Evolutionary conservation across 2,888 invertebrate genomes (phyloP).

Genomic region (Limnephilus auricula): DNA sequence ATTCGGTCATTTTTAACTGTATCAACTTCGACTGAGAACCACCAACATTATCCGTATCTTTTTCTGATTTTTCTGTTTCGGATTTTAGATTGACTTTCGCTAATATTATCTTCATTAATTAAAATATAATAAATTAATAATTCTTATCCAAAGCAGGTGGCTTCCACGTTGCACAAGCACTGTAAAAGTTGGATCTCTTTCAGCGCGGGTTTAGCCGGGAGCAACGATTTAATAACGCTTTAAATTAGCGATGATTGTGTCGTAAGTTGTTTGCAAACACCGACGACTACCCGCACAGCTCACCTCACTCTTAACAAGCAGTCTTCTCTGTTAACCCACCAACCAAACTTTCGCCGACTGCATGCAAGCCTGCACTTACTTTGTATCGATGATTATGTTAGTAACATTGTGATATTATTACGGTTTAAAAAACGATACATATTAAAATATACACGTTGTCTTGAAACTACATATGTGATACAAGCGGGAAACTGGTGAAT

Average conservation of each 20-base stretch:
- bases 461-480: too few species aligned
- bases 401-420: neutral
- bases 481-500: too few species aligned
- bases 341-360: neutral
- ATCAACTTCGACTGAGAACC: too few species aligned
- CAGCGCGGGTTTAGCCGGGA: conserved; percentile 15
- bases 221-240: conserved; percentile 36
- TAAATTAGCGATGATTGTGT: conserved; percentile 52
- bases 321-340: neutral
- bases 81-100: too few species aligned
- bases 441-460: too few species aligned
- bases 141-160: neutral
- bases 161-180: neutral
- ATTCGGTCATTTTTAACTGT: too few species aligned
- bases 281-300: neutral
- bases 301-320: neutral
- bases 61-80: too few species aligned
- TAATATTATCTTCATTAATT: too few species aligned
- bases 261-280: conserved; percentile 30
- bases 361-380: neutral
- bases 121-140: too few species aligned
- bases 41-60: too few species aligned
- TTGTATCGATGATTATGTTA: neutral
- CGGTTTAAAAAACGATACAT: neutral
- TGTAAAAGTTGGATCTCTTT: neutral